Percentiles rank a stretch among this genome's conserved stretches.
These are phyloP conservation scores for Cydia pomonella DNA, from an alignment of 1,140 invertebrate genomes.

Conservation along the genomic window DNA sequence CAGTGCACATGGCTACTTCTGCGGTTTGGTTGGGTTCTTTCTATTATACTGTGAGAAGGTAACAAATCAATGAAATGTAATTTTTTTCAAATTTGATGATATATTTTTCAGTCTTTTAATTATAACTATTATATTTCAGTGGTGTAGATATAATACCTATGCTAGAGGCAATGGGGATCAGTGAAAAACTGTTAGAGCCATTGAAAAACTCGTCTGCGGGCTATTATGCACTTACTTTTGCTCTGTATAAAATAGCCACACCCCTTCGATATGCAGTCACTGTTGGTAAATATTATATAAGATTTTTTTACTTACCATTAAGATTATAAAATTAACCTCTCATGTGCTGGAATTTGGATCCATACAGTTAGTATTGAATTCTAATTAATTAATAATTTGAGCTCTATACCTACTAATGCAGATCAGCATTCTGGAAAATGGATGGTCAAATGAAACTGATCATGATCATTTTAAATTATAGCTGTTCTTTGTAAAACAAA, in stretches of 20 bases:
- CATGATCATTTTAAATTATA: too few species aligned
- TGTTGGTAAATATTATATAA: constrained; percentile 82
- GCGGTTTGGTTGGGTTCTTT: constrained; percentile 91
- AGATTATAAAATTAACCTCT: too few species aligned
- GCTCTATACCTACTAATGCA: too few species aligned
- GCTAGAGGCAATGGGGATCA: constrained; percentile 87
- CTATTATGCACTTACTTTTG: constrained; percentile 93
- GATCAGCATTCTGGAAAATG: too few species aligned
- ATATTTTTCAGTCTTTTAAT: background rate
- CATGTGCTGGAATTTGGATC: too few species aligned
- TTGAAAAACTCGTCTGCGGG: constrained; percentile 90
- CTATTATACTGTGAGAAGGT: constrained; percentile 94
- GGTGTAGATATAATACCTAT: constrained; percentile 92
- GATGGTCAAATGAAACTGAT: too few species aligned
- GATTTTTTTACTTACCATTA: too few species aligned
- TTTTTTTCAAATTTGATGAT: background rate
- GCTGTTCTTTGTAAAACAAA: too few species aligned
- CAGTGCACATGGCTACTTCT: constrained; percentile 94
- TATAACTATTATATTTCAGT: constrained; percentile 79
- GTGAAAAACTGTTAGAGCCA: constrained; percentile 88
- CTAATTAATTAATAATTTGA: too few species aligned
- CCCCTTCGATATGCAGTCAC: constrained; percentile 95
- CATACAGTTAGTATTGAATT: too few species aligned
- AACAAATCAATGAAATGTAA: constrained; percentile 46
- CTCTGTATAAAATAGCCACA: constrained; percentile 95